Percentiles rank a stretch among this genome's conserved stretches.
Conservation (phyloP, 64 coral and sea anemone genomes). For the Pachyseris speciosa region DNA sequence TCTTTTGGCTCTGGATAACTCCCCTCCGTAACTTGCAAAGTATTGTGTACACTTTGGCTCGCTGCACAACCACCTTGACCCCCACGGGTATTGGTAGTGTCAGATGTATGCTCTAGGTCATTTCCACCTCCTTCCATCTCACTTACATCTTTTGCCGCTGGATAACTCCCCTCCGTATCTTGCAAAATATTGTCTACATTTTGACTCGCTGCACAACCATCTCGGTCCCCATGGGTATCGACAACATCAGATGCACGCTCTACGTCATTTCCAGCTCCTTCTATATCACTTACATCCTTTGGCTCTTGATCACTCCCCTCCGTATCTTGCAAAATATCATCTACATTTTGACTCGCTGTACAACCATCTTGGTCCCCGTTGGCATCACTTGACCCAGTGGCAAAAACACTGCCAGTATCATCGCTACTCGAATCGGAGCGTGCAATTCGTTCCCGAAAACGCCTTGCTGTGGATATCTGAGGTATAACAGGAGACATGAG, state of each 20-base stretch:
- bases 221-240: background rate
- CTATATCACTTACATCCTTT: background rate
- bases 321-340: too few species aligned
- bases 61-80: background rate
- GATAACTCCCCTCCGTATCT: too few species aligned
- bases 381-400: background rate
- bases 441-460: background rate
- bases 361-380: background rate
- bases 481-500: constrained; percentile 32
- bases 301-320: too few species aligned
- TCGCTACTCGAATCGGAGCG: background rate
- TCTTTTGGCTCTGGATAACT: background rate
- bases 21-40: too few species aligned
- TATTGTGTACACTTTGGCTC: background rate
- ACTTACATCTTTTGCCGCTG: background rate
- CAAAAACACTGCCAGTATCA: background rate
- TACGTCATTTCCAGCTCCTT: background rate
- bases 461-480: background rate
- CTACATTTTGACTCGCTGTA: background rate
- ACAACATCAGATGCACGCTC: too few species aligned
- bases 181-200: too few species aligned
- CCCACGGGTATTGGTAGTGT: too few species aligned
- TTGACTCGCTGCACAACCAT: background rate
- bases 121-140: too few species aligned
- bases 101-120: too few species aligned